Evolutionary conservation across 2,113 vertebrate genomes (phyloP).

Genomic region (Rhadina sibilatrix): DNA sequence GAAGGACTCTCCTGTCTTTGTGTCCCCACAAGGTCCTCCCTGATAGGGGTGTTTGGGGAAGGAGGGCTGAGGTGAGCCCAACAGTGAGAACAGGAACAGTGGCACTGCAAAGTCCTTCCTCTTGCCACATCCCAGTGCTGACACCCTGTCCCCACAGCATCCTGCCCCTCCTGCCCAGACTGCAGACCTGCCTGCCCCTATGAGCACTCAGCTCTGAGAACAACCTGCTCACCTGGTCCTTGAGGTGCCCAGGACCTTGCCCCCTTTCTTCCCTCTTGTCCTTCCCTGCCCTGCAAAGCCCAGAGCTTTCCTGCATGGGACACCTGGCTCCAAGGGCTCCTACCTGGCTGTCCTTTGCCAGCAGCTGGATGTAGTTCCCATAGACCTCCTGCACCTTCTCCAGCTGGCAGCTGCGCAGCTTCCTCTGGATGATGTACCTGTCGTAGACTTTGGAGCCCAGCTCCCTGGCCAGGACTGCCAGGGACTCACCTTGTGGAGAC

Average conservation of each 20-base stretch:
- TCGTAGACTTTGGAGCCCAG: conserved; percentile 79
- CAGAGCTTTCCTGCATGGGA: background rate
- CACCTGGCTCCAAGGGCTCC: background rate
- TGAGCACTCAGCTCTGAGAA: background rate
- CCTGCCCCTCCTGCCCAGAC: background rate
- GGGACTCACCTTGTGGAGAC: conserved; percentile 82
- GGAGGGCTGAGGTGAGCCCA: background rate
- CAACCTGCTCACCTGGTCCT: rapidly evolving
- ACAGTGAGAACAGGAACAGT: background rate
- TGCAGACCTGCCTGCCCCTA: background rate
- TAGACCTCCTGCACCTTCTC: conserved; percentile 79
- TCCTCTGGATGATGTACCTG: conserved; percentile 75
- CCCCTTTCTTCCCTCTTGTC: background rate
- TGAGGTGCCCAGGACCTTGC: background rate
- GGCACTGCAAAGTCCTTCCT: background rate
- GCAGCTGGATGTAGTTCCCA: conserved; percentile 73
- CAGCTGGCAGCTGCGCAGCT: conserved; percentile 65
- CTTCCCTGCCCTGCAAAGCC: background rate
- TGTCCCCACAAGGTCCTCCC: background rate
- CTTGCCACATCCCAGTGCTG: background rate
- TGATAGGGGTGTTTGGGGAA: background rate
- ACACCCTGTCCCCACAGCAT: too few relatives aligned
- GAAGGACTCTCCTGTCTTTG: background rate
- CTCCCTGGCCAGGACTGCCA: conserved; percentile 76
- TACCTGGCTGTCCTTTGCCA: conserved; percentile 86